Percentiles rank a stretch among this genome's conserved stretches.
phyloP scores from a whole-genome alignment of 2,888 invertebrate species.

The Caradrina clavipalpis region DNA sequence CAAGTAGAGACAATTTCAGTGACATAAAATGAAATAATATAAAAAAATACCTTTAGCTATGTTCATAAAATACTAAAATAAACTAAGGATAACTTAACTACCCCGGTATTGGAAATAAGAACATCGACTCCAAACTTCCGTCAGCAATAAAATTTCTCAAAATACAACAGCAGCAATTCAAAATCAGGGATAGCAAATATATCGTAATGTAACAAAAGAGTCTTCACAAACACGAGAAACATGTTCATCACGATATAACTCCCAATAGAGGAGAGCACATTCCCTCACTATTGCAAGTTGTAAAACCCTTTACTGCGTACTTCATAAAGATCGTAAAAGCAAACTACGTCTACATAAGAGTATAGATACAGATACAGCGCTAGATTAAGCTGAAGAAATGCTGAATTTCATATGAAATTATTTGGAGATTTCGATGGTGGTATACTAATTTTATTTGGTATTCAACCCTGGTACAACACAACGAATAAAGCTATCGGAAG shows the following conservation, averaged over 20 bases:
- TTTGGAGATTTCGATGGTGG: not conserved
- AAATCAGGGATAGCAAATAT: constrained; percentile 47
- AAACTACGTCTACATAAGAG: constrained; percentile 57
- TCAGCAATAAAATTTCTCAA: constrained; percentile 42
- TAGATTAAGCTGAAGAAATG: constrained; percentile 46
- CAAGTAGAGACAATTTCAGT: not conserved
- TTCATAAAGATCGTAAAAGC: constrained; percentile 78
- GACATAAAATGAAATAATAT: not conserved
- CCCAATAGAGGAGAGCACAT: constrained; percentile 57
- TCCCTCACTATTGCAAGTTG: constrained; percentile 64
- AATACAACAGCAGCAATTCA: constrained; percentile 39
- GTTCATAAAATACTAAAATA: constrained; percentile 23
- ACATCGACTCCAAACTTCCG: constrained; percentile 40
- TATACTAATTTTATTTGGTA: not conserved
- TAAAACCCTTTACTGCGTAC: constrained; percentile 81
- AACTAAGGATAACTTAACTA: constrained; percentile 32
- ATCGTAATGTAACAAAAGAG: constrained; percentile 50
- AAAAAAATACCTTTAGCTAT: no score
- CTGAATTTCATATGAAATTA: constrained; percentile 18
- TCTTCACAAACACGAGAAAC: constrained; percentile 59
- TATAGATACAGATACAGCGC: constrained; percentile 54
- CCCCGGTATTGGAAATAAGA: constrained; percentile 29
- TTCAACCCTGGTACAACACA: not conserved
- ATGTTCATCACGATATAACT: constrained; percentile 66
- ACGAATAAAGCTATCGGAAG: constrained; percentile 27